Evolutionary conservation across 1,140 invertebrate species (phyloP), one percentile per base, ranked within the genome.

Genomic region (Vanessa tameamea): DNA sequence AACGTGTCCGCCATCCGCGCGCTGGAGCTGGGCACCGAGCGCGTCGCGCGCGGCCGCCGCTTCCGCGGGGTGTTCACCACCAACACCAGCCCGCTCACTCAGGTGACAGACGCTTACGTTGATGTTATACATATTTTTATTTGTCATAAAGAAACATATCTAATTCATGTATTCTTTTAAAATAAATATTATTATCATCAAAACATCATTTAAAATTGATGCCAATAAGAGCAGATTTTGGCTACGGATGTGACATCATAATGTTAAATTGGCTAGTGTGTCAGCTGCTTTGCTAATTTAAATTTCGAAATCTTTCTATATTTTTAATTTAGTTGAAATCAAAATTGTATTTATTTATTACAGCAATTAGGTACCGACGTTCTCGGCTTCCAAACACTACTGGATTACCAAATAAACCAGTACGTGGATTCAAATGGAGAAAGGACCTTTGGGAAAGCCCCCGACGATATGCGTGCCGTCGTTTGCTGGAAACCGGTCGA

Each of bases 1-100:
- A 97, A 97, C 86, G 95, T 98, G 6, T 92, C 95, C 16, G 93
- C 97, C 12, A 97, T 97, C 87, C 94, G 94, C 75, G 95, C 95
- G 59, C 96, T 97, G 94, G 97, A 98, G 89, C 93, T 95, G 51
- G 95, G 96, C 77, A 95, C 95, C 43, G 87, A 97, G 57, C 85
- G 93, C 47, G 80, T 97, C 6, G 96, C 96, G 0, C 94, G 93
- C 68, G 88, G 92, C 9, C 94, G 94, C 75, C 87, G 94, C 12
- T 98, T 96, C 82, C 86, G 86, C 3, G 97, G 96, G 1, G 95
- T 98, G 23, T 96, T 98, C 72, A 97, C 97, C 1, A 97, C 96
- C 2, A 98, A 98, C 83, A 97, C 97, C 8, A 97, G 95, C 86
- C 96, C 96, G 0, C 90, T 98, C 15, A 98, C 97, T 31, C 95